These are phyloP conservation scores for Seriola aureovittata DNA, from an alignment of 2,113 vertebrate species.

Conservation along the genomic window DNA sequence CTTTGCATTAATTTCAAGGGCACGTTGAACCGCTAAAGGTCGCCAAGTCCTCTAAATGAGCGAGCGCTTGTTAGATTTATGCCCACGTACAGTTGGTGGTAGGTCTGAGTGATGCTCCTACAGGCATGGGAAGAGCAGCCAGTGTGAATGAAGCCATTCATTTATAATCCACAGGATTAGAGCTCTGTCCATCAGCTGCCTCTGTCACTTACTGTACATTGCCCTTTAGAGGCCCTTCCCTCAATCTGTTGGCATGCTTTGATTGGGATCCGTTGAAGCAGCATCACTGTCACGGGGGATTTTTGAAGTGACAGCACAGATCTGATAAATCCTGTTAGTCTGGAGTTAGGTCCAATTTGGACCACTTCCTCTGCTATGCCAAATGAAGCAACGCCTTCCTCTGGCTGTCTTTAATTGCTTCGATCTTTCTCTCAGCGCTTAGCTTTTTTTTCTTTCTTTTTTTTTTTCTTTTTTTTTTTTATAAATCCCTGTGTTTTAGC, in stretches of 20 bases:
- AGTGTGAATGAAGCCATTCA: conserved; percentile 66
- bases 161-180: conserved; percentile 69
- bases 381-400: conserved; percentile 17
- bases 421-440: conserved; percentile 11
- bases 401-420: conserved; percentile 26
- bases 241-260: conserved; percentile 38
- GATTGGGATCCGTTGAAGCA: conserved; percentile 45
- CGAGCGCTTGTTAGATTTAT: conserved; percentile 9
- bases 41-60: conserved; percentile 21
- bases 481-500: neutral
- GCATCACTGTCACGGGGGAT: conserved; percentile 24
- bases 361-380: neutral
- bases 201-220: conserved; percentile 59
- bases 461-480: conserved; percentile 11
- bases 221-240: neutral
- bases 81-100: conserved; percentile 31
- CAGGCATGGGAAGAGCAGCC: conserved; percentile 56
- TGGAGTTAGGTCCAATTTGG: conserved; percentile 25
- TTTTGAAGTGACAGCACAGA: conserved; percentile 46
- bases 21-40: conserved; percentile 21
- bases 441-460: neutral
- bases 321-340: conserved; percentile 59
- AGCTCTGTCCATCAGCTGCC: conserved; percentile 64
- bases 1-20: conserved; percentile 21
- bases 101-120: conserved; percentile 30